Conservation (phyloP, 2,888 invertebrate species). For the Dioctria rufipes region DNA sequence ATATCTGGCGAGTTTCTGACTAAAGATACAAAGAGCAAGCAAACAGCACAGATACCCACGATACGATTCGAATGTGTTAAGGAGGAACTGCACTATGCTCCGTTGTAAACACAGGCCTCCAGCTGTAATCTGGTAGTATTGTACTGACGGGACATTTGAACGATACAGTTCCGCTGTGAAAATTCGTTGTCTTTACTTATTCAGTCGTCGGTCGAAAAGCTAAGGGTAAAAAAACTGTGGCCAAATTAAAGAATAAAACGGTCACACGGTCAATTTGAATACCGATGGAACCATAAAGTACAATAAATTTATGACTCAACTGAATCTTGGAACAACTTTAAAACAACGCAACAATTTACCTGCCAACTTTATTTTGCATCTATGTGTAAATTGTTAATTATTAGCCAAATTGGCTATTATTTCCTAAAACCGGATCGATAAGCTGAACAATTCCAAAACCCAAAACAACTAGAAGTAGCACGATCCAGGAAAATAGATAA, state of each 20-base stretch:
- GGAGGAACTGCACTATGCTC: constrained; percentile 7
- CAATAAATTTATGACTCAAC: no score
- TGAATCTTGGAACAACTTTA: no score
- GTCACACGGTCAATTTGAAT: no score
- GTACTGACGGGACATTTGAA: constrained; percentile 66
- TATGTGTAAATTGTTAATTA: no score
- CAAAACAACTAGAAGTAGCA: constrained; percentile 5
- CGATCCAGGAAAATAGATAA: constrained; percentile 22
- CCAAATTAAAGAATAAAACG: no score
- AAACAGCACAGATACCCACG: no score
- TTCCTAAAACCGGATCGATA: not conserved
- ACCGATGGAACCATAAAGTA: no score
- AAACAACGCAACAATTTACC: no score
- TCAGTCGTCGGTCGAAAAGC: not conserved
- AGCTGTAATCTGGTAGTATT: constrained; percentile 61
- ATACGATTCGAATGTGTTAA: not conserved
- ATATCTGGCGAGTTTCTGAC: not conserved
- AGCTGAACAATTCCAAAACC: not conserved
- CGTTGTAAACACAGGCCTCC: constrained; percentile 15
- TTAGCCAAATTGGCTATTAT: no score
- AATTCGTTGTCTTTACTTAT: constrained; percentile 2
- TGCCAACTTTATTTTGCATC: no score
- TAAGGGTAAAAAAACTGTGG: not conserved
- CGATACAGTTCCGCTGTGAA: constrained; percentile 64
- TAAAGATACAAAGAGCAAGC: not conserved